A percentile compares a stretch with the other conserved stretches of the same genome.
Conservation (phyloP, 2,113 vertebrate genomes). For the Channa argus region DNA sequence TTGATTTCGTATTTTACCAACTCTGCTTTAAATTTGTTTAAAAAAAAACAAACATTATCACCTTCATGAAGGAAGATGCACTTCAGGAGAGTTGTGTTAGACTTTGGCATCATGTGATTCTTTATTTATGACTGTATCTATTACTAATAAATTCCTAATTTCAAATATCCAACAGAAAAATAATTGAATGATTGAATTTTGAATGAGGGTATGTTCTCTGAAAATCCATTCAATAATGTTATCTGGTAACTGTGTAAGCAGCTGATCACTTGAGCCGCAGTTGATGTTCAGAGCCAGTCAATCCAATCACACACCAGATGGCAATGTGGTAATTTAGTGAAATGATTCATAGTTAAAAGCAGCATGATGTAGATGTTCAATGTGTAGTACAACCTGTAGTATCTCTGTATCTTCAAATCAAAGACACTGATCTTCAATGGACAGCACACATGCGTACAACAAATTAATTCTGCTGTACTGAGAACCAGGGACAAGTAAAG, state of each 20-base stretch:
- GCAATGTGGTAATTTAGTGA: slow-evolving; percentile 33
- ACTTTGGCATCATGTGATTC: no score
- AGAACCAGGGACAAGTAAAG: slow-evolving; percentile 15
- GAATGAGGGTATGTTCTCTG: not conserved
- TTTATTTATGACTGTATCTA: no score
- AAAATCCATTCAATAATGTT: not conserved
- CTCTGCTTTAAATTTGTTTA: no score
- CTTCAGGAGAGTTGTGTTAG: no score
- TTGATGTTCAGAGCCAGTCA: not conserved
- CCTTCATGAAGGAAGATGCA: no score
- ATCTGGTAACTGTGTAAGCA: not conserved
- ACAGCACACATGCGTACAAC: slow-evolving; percentile 24
- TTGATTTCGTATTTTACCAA: no score
- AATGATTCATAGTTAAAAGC: slow-evolving; percentile 55
- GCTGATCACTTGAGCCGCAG: not conserved
- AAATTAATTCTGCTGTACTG: slow-evolving; percentile 27
- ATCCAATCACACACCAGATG: slow-evolving; percentile 39
- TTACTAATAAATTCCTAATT: no score
- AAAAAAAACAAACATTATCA: no score
- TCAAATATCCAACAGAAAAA: no score
- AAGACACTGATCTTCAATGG: slow-evolving; percentile 23
- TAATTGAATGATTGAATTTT: not conserved
- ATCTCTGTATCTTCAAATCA: slow-evolving; percentile 24
- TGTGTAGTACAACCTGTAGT: slow-evolving; percentile 14
- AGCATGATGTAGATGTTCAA: slow-evolving; percentile 13